phyloP scores from a whole-genome alignment of 2,888 invertebrate species.

The Lasioglossum villosulum region DNA sequence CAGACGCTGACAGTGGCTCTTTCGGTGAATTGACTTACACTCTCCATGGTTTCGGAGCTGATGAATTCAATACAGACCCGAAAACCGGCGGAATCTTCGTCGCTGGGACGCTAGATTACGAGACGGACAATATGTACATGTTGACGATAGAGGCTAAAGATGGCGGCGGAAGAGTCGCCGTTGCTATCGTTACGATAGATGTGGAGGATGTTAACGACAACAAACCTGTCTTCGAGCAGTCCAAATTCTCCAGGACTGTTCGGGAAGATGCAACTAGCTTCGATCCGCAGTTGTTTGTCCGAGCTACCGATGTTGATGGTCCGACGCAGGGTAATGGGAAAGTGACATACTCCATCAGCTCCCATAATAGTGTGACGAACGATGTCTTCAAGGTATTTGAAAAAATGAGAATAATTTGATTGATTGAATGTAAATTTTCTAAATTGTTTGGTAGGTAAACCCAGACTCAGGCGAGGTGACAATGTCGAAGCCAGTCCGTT shows the following conservation, averaged over 20 bases:
- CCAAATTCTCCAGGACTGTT: conserved; percentile 90
- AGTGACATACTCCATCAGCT: conserved; percentile 88
- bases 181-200: conserved; percentile 90
- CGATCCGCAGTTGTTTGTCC: conserved; percentile 91
- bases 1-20: conserved; percentile 90
- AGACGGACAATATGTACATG: conserved; percentile 92
- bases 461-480: conserved; percentile 89
- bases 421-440: not conserved
- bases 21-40: conserved; percentile 91
- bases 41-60: conserved; percentile 92
- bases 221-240: conserved; percentile 89
- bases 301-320: conserved; percentile 92
- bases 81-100: conserved; percentile 89
- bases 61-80: conserved; percentile 90
- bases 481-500: conserved; percentile 88
- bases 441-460: conserved; percentile 85
- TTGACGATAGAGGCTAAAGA: conserved; percentile 92
- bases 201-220: conserved; percentile 92
- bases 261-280: conserved; percentile 91
- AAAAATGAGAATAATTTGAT: not conserved
- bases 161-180: conserved; percentile 90
- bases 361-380: conserved; percentile 89
- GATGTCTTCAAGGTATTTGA: conserved; percentile 83
- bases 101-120: conserved; percentile 89
- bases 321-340: conserved; percentile 89